Evolutionary conservation across 2,113 vertebrate species (phyloP).

Genomic region (Megaleporinus macrocephalus): DNA sequence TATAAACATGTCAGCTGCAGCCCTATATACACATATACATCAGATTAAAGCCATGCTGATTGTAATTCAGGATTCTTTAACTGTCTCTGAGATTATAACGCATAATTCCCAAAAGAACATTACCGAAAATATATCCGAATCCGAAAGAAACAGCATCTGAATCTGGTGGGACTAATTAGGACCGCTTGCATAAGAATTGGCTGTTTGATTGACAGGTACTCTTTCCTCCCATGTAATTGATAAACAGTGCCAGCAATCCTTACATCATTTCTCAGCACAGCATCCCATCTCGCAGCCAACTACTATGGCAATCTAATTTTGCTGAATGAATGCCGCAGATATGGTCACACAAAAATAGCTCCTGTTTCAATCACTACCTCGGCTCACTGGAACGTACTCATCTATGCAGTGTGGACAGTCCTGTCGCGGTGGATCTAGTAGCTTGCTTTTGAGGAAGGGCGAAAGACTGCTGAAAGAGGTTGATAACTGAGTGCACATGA

Average conservation of each 20-base stretch:
- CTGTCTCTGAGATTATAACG: neutral
- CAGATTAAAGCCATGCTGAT: neutral
- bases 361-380: neutral
- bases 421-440: slow-evolving; percentile 14
- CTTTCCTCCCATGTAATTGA: neutral
- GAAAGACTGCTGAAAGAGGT: neutral
- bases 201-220: slow-evolving; percentile 13
- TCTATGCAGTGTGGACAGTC: neutral
- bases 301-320: neutral
- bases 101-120: neutral
- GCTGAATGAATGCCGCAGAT: neutral
- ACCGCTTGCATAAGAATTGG: neutral
- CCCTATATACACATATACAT: neutral
- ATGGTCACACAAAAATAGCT: neutral
- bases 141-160: neutral
- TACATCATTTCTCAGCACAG: slow-evolving; percentile 5
- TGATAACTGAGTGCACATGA: neutral
- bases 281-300: neutral
- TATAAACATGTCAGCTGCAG: too few species aligned
- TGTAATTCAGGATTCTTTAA: neutral
- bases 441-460: slow-evolving; percentile 4
- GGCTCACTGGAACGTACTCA: neutral
- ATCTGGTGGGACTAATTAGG: slow-evolving; percentile 18
- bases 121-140: neutral
- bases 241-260: neutral